A percentile compares a stretch with the other conserved stretches of the same genome.
Evolutionary conservation across 2,113 vertebrate species (phyloP).

Genomic region (Felis chaus): DNA sequence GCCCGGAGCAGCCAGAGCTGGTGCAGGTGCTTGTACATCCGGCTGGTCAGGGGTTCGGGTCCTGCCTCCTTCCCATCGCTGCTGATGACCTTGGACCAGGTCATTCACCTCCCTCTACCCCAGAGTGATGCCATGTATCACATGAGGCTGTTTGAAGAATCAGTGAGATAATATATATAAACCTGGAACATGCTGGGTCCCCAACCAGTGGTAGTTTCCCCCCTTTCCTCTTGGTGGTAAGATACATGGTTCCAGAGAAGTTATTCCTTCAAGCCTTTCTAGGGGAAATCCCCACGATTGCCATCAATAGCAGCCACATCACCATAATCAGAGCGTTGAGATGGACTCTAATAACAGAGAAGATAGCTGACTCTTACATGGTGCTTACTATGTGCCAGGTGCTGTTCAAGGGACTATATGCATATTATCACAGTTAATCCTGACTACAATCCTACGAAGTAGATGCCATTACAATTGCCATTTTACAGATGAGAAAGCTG

Average conservation of each 20-base stretch:
- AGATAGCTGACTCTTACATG: rapidly evolving
- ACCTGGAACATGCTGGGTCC: neutral
- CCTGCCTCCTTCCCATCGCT: neutral
- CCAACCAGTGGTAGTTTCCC: neutral
- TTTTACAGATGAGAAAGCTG: neutral
- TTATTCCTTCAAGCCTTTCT: neutral
- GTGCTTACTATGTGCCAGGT: neutral
- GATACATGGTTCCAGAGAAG: neutral
- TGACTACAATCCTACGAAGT: rapidly evolving
- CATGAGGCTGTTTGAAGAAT: neutral
- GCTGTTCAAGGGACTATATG: neutral
- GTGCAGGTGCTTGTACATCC: neutral
- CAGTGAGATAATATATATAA: too few species aligned
- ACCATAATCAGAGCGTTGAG: neutral
- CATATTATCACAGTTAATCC: neutral
- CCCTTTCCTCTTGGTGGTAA: neutral
- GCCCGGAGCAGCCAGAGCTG: neutral
- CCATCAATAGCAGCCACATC: neutral
- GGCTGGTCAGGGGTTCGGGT: neutral
- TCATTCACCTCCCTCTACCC: neutral
- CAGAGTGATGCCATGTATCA: neutral
- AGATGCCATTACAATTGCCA: neutral
- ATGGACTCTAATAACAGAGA: neutral
- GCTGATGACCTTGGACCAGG: neutral
- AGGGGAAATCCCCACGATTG: neutral